phyloP scores from a whole-genome alignment of 2,888 invertebrate genomes.

The Conistra vaccinii region DNA sequence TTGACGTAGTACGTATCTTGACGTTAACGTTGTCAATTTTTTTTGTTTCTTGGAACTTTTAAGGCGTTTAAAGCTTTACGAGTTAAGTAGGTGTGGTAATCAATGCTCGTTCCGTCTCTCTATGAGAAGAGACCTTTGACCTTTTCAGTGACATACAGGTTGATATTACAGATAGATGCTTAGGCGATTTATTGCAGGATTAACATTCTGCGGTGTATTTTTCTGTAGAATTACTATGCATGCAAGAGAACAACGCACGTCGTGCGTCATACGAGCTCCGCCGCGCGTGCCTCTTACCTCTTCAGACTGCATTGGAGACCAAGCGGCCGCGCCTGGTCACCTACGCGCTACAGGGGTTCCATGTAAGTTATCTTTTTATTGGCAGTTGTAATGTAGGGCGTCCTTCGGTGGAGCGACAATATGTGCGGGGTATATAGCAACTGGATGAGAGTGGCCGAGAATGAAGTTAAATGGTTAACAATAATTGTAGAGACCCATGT shows the following conservation, averaged over 20 bases:
- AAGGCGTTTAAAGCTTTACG: not conserved
- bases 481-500: not conserved
- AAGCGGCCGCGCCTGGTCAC: slow-evolving; percentile 96
- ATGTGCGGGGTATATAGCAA: not conserved
- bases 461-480: not conserved
- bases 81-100: not conserved
- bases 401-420: no score
- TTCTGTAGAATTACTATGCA: slow-evolving; percentile 93
- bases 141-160: no score
- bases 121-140: not conserved
- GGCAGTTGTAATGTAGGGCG: not conserved
- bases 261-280: slow-evolving; percentile 96
- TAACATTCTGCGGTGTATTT: not conserved
- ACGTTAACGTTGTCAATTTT: not conserved
- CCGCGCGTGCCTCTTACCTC: slow-evolving; percentile 95
- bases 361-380: slow-evolving; percentile 91
- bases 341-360: slow-evolving; percentile 96
- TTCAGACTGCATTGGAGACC: slow-evolving; percentile 97
- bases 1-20: no score
- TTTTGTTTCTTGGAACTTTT: not conserved
- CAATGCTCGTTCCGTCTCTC: not conserved
- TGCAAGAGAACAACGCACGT: slow-evolving; percentile 94
- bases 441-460: not conserved
- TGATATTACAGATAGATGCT: not conserved
- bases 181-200: not conserved